These are phyloP conservation scores for Pseudomugil tenellus DNA, from an alignment of 2,797 vertebrate genomes.

Conservation along the genomic window DNA sequence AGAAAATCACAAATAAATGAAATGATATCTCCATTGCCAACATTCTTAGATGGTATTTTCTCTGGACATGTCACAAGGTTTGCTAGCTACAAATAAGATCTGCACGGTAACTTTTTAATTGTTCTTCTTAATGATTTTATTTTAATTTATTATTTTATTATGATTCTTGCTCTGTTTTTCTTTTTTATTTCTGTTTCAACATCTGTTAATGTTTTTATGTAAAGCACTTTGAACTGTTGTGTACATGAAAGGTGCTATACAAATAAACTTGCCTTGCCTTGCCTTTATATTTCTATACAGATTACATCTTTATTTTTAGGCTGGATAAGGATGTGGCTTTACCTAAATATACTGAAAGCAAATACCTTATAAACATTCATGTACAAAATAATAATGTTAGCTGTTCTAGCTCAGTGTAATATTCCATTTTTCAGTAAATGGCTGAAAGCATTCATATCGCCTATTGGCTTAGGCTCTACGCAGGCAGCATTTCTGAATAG, in stretches of 20 bases:
- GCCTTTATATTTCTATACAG: neutral
- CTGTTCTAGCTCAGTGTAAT: neutral
- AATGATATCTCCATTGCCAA: constrained; percentile 6
- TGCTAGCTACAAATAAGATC: no score
- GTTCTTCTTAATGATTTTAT: no score
- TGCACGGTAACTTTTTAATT: no score
- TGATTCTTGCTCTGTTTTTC: no score
- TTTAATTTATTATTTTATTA: no score
- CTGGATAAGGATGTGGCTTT: constrained; percentile 1
- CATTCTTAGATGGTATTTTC: neutral
- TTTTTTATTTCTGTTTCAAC: no score
- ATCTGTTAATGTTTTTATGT: no score
- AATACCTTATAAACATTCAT: neutral
- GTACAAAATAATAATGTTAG: neutral
- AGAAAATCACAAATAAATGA: constrained; percentile 2
- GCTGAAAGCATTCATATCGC: neutral
- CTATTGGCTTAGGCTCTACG: neutral
- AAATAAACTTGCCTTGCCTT: no score
- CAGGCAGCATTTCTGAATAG: constrained; percentile 12
- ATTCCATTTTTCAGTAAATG: constrained; percentile 7
- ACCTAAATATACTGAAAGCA: neutral
- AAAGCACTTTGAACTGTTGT: no score
- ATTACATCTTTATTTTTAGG: constrained; percentile 4
- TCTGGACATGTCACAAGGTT: constrained; percentile 15
- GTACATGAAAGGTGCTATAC: no score